A percentile compares a stretch with the other conserved stretches of the same genome.
Conservation (phyloP, 2,113 vertebrate genomes). For the Podiceps cristatus region DNA sequence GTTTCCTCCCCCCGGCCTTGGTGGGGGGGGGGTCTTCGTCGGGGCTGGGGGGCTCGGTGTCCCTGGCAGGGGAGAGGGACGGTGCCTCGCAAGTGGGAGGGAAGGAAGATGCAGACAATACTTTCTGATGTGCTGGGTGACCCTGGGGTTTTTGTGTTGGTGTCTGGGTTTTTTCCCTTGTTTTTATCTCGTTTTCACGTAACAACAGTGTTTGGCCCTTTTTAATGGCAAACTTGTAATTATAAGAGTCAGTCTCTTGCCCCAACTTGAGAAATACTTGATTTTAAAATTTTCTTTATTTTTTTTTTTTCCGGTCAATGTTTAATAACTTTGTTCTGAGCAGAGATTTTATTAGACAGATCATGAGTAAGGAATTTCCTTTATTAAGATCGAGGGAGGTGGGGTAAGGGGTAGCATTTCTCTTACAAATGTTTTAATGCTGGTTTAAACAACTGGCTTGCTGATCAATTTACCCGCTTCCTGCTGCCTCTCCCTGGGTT, state of each 20-base stretch:
- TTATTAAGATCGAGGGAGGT: neutral
- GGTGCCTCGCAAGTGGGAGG: neutral
- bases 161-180: neutral
- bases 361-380: constrained; percentile 64
- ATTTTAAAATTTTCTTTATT: neutral
- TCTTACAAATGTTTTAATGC: rapidly evolving
- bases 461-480: neutral
- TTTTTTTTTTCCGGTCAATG: neutral
- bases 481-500: neutral
- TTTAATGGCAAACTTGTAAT: neutral
- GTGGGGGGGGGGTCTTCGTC: neutral
- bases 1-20: neutral
- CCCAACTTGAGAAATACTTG: neutral
- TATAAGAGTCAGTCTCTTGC: neutral
- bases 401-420: neutral
- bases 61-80: neutral
- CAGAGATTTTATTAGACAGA: constrained; percentile 2
- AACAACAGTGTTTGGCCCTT: neutral
- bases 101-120: neutral
- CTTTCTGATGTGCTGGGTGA: neutral
- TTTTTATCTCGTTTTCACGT: neutral
- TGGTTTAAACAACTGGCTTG: neutral
- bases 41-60: no score
- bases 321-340: constrained; percentile 55
- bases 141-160: neutral